Conservation (phyloP, 2,113 vertebrate genomes). For the Bubo scandiacus region DNA sequence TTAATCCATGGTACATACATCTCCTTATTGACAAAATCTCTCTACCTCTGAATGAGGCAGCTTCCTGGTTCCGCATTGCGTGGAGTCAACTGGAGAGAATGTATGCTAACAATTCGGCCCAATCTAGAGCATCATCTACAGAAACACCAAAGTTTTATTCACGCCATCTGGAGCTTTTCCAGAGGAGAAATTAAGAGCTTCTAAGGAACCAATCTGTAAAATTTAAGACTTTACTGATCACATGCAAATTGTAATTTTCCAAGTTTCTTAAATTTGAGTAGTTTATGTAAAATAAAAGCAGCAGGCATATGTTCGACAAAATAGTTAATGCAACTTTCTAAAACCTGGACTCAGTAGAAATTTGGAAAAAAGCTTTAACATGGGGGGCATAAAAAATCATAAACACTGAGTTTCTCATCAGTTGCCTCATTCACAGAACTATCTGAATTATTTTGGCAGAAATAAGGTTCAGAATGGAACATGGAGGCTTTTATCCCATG, state of each 20-base stretch:
- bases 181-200: background rate
- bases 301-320: background rate
- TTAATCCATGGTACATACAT: background rate
- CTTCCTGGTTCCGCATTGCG: background rate
- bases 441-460: conserved; percentile 3
- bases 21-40: background rate
- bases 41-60: background rate
- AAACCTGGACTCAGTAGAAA: background rate
- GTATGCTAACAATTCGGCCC: background rate
- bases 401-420: background rate
- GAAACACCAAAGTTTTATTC: background rate
- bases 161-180: background rate
- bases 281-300: background rate
- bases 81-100: background rate
- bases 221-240: background rate
- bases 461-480: background rate
- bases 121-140: background rate
- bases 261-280: background rate
- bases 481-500: background rate
- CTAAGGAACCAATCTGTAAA: background rate
- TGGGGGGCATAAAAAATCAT: background rate
- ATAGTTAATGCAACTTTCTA: background rate
- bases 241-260: background rate
- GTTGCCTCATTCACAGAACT: background rate
- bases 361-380: background rate